Conservation (phyloP, 2,113 vertebrate species). For the Clinocottus analis region DNA sequence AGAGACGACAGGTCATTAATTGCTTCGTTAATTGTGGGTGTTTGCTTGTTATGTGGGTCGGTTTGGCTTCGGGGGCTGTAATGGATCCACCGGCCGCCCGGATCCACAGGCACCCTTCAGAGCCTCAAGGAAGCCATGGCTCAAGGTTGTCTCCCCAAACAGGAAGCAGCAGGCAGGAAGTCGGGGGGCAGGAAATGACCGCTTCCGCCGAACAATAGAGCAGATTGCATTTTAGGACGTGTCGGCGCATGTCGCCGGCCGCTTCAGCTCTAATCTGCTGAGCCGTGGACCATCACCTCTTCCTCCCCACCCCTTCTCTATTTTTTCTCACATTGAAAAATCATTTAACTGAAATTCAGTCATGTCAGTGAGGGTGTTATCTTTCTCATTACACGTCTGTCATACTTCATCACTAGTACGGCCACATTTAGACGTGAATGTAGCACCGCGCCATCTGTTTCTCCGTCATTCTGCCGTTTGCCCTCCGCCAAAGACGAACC, state of each 20-base stretch:
- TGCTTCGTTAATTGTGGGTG: constrained; percentile 70
- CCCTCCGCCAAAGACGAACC: constrained; percentile 6
- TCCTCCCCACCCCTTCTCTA: neutral
- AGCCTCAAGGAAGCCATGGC: constrained; percentile 73
- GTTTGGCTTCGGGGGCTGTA: constrained; percentile 15
- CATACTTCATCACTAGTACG: constrained; percentile 63
- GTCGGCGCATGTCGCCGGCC: constrained; percentile 50
- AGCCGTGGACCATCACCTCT: too few species aligned
- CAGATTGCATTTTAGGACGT: constrained; percentile 52
- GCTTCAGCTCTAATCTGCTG: constrained; percentile 42
- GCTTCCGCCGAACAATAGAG: constrained; percentile 75
- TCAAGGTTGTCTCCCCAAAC: constrained; percentile 79
- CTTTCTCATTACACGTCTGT: constrained; percentile 73
- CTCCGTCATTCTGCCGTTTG: constrained; percentile 39
- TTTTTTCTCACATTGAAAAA: constrained; percentile 69
- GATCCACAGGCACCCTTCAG: constrained; percentile 34
- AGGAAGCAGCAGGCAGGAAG: constrained; percentile 83
- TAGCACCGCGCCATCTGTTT: constrained; percentile 74
- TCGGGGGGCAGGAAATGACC: constrained; percentile 77
- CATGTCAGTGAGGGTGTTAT: constrained; percentile 69
- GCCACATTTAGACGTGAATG: constrained; percentile 68
- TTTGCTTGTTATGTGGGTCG: constrained; percentile 71
- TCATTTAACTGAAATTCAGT: constrained; percentile 62
- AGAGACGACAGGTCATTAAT: constrained; percentile 72
- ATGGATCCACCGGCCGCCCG: constrained; percentile 59